phyloP scores from a whole-genome alignment of 2,888 invertebrate species.

The Herminia tarsipennalis region DNA sequence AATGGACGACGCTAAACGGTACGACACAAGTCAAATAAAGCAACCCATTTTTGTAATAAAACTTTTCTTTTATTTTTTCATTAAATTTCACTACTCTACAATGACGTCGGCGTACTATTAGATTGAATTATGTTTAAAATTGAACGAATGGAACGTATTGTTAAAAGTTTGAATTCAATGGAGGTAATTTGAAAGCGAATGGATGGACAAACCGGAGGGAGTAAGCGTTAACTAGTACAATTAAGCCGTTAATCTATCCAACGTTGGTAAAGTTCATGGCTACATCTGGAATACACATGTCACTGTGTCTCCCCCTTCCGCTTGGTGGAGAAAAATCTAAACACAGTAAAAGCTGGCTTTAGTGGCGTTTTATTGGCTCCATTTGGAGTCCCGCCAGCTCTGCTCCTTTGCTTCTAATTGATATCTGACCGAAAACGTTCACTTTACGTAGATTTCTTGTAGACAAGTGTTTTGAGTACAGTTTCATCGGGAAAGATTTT shows the following conservation, averaged over 20 bases:
- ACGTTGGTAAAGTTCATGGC: conserved; percentile 45
- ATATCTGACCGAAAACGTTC: conserved; percentile 73
- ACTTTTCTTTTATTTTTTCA: neutral
- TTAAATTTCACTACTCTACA: conserved; percentile 1
- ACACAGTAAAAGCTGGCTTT: conserved; percentile 74
- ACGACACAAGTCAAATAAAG: conserved; percentile 27
- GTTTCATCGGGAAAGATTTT: conserved; percentile 11
- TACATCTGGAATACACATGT: conserved; percentile 63
- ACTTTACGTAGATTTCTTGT: conserved; percentile 51
- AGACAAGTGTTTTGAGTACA: conserved; percentile 41
- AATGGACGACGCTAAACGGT: conserved; percentile 45
- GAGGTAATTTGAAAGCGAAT: conserved; percentile 22
- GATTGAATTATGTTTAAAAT: conserved; percentile 17
- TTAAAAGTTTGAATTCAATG: conserved; percentile 20
- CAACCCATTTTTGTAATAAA: neutral
- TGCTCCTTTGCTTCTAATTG: conserved; percentile 73
- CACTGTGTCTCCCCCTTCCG: conserved; percentile 45
- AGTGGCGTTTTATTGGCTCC: conserved; percentile 76
- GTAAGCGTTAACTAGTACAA: conserved; percentile 39
- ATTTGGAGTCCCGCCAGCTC: conserved; percentile 73
- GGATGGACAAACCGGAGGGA: conserved; percentile 17
- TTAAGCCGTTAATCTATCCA: conserved; percentile 45
- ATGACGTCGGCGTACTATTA: neutral
- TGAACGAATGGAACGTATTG: conserved; percentile 13
- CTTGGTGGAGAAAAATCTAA: conserved; percentile 71